Evolutionary conservation across 2,888 invertebrate genomes (phyloP), one percentile per base, ranked within the genome.

Genomic region (Trissoscelio sp.): DNA sequence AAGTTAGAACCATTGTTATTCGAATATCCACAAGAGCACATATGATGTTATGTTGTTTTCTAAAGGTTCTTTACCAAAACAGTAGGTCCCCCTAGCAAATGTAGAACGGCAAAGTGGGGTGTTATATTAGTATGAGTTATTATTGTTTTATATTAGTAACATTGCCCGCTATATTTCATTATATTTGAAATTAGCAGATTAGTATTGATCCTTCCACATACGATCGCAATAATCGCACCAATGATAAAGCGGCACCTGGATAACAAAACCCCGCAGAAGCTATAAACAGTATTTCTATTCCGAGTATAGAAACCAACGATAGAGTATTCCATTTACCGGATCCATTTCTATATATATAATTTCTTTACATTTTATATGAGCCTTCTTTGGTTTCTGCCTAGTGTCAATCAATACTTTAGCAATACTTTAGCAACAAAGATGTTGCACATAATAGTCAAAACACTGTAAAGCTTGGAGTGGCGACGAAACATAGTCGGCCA

Each of bases 371-470:
- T 67, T 55, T 42, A 20, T 16, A 39, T 12, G 67, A 55, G 31
- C 2, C 34, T 18, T 7, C 34, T 57, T 57, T 69, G n/a, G 34
- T 57, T 22, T 28, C 12, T 12, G 16, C 31, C 2, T 11, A 42
- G 34, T 34, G 69, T 57, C 57, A 55, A 67, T 67, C 67, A 55
- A 67, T 67, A 55, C 42, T 12, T 20, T 6, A 6, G 28, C 44
- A 57, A 55, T 34, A 31, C 14, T 4, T 6, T 34, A 34, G 9
- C 7, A n/a, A 16, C 53, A 24, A 9, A 53, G 16, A 12, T 2
- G 18, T 4, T 6, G 16, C 6, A 7, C 1, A n/a, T 12, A 39
- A 39, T 39, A 18, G 44, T 18, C 44, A 7, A 44, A 44, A 44
- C 18, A 18, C 5, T 3, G 31, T 18, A 14, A 24, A 2, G 51